Percentiles rank a stretch among this genome's conserved stretches.
Conservation (phyloP, 2,797 vertebrate genomes). For the Choloepus didactylus region DNA sequence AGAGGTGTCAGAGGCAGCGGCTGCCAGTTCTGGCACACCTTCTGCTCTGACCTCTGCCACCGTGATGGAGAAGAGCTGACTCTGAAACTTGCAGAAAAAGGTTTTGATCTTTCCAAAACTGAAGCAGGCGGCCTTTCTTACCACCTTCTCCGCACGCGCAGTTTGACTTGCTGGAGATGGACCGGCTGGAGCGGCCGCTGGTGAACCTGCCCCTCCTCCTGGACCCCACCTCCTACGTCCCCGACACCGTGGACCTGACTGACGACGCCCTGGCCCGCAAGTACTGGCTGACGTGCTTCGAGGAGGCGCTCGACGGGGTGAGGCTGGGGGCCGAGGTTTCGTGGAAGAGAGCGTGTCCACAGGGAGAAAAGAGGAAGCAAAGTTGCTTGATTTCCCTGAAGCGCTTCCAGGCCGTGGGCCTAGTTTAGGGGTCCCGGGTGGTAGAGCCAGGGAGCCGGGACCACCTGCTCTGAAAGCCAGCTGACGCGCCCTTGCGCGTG, state of each 20-base stretch:
- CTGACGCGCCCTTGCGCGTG: not conserved
- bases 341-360: too few species aligned
- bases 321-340: not conserved
- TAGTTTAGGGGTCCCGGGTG: too few species aligned
- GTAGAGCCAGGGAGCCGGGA: too few species aligned
- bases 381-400: not conserved
- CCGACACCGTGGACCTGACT: slow-evolving; percentile 96
- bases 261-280: slow-evolving; percentile 95
- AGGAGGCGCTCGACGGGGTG: slow-evolving; percentile 98
- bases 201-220: slow-evolving; percentile 96
- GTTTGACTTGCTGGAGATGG: slow-evolving; percentile 99
- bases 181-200: slow-evolving; percentile 95
- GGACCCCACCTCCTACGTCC: slow-evolving; percentile 96
- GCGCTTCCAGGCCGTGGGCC: not conserved
- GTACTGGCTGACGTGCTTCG: slow-evolving; percentile 99
- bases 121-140: accelerated
- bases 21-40: too few species aligned
- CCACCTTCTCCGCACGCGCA: slow-evolving; percentile 76
- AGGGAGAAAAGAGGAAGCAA: not conserved
- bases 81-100: not conserved
- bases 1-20: not conserved
- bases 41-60: not conserved
- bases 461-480: too few species aligned
- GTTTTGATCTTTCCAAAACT: not conserved
- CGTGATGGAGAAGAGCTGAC: not conserved